Conservation (phyloP, 2,113 vertebrate genomes). For the Pandion haliaetus region DNA sequence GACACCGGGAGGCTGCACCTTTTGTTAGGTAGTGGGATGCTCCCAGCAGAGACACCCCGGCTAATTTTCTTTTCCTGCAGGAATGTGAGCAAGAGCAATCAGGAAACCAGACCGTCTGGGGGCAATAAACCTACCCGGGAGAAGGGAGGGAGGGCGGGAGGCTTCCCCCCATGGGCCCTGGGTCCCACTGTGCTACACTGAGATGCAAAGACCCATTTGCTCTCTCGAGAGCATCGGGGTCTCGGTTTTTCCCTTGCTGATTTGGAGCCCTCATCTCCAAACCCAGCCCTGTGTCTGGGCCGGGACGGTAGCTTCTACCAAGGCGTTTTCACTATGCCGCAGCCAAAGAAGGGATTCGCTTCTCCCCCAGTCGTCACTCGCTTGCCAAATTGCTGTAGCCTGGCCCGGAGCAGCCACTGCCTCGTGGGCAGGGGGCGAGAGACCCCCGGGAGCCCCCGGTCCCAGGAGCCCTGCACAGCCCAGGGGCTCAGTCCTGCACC, state of each 20-base stretch:
- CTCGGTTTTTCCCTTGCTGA: not conserved
- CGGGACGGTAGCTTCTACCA: accelerated
- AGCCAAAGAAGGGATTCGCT: not conserved
- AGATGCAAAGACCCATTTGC: conserved; percentile 26
- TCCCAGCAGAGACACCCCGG: not conserved
- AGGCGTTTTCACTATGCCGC: accelerated
- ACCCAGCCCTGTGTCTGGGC: not conserved
- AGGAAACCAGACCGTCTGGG: conserved; percentile 67
- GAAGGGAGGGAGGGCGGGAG: not conserved
- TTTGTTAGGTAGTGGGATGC: accelerated
- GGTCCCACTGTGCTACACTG: conserved; percentile 53
- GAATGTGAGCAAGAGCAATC: conserved; percentile 67
- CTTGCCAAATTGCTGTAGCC: accelerated
- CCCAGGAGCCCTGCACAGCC: not conserved
- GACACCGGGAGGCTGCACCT: not conserved
- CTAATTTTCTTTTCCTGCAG: conserved; percentile 45
- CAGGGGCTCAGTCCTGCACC: not conserved
- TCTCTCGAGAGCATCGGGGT: not conserved
- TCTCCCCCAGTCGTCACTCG: not conserved
- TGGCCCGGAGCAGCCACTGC: not conserved
- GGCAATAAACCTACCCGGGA: conserved; percentile 68
- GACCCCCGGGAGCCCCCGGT: not conserved
- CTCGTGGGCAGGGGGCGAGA: not conserved
- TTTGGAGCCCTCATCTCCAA: not conserved
- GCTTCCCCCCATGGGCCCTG: not conserved